Evolutionary conservation across 2,888 invertebrate species (phyloP), one percentile per base, ranked within the genome.

Genomic region (Amphimallon solstitiale): DNA sequence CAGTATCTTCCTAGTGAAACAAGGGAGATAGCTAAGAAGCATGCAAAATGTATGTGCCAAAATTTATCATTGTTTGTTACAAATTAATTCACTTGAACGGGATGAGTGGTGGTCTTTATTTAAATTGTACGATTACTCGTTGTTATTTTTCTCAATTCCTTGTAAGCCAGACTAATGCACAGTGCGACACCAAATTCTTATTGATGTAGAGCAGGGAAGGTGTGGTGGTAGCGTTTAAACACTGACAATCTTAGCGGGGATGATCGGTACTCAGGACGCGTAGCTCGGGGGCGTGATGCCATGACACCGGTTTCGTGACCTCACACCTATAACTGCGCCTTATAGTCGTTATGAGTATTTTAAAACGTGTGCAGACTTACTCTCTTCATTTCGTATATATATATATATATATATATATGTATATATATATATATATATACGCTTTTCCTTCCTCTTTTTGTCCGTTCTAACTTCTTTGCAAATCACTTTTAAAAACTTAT

Each of bases 341-440:
- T 68, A 70, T 69, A 64, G 65, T 65, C 66, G 68, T 71, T 72
- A 72, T 71, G 70, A 70, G 71, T 72, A 68, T 70, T 70, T 66
- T 60, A 64, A 61, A 64, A 71, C 71, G 72, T 71, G 71, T 62
- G 34, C 46, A 64, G 64, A 64, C 64, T 64, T 46, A 46, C 21
- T 46, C 15, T 14, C 46, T 46, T 19, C 17, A 21, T 1, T n/a
- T 17, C 17, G 21, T 19, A 14, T 15, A 19, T 15, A 46, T 46
- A 43, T 43, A 5, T 9, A 43, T 9, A 5, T 2, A 43, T 43
- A 9, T 43, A 43, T 43, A 43, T 37, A 37, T 37, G 10, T 37
- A 37, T 37, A 37, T 37, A 37, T 37, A 37, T 37, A 12, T 40
- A 15, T 15, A 46, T 10, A 21, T 46, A 15, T 46, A 21, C 21